These are phyloP conservation scores for Callipepla squamata DNA, from an alignment of 2,113 vertebrate species.

Conservation along the genomic window DNA sequence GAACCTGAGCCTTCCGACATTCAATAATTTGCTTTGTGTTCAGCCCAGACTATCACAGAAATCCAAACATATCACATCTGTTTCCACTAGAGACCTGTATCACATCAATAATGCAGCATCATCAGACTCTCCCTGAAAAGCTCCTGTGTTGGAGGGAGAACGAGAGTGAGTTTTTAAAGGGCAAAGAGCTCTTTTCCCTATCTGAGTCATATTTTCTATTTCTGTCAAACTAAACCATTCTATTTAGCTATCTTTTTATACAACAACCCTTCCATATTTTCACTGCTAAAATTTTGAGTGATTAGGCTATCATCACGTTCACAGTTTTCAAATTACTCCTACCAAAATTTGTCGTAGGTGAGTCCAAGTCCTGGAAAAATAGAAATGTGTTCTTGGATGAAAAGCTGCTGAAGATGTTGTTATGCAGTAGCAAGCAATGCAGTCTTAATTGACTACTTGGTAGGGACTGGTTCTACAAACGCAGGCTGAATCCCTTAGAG, in stretches of 20 bases:
- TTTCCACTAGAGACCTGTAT: constrained; percentile 65
- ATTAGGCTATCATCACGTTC: constrained; percentile 25
- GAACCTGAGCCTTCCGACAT: constrained; percentile 12
- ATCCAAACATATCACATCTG: constrained; percentile 69
- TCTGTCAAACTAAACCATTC: neutral
- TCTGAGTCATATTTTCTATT: constrained; percentile 58
- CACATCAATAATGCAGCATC: constrained; percentile 64
- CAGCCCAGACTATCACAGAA: constrained; percentile 43
- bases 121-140: constrained; percentile 30
- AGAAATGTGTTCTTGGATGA: neutral
- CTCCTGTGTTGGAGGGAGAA: constrained; percentile 10
- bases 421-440: neutral
- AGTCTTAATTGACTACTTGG: neutral
- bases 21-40: constrained; percentile 64
- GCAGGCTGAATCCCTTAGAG: neutral
- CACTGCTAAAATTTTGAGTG: constrained; percentile 26
- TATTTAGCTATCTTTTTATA: constrained; percentile 30
- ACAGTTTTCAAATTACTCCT: constrained; percentile 1
- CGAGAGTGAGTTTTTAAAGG: constrained; percentile 44
- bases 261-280: constrained; percentile 1
- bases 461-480: neutral
- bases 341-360: constrained; percentile 2
- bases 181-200: constrained; percentile 5
- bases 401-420: neutral
- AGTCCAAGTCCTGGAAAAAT: constrained; percentile 2